These are phyloP conservation scores for Clistopyga incitator DNA, from an alignment of 2,888 invertebrate species.

Conservation along the genomic window DNA sequence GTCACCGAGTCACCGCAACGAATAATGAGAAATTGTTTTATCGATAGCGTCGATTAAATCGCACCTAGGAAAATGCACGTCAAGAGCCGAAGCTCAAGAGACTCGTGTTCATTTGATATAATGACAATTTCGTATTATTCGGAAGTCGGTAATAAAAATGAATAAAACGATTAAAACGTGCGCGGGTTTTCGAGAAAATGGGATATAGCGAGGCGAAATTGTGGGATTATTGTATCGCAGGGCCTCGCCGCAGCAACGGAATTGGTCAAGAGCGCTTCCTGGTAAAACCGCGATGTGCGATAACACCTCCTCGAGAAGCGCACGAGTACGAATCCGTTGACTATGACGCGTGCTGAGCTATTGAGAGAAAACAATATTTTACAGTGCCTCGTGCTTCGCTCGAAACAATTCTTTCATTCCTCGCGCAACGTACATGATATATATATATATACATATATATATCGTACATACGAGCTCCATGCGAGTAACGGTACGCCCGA, in stretches of 20 bases:
- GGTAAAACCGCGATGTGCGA: slow-evolving; percentile 7
- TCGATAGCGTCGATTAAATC: no score
- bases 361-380: slow-evolving; percentile 15
- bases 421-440: not conserved
- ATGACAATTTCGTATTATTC: no score
- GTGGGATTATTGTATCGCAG: not conserved
- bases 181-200: not conserved
- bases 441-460: no score
- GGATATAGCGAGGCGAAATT: not conserved
- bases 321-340: not conserved
- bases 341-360: slow-evolving; percentile 7
- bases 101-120: no score
- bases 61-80: no score
- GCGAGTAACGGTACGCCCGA: slow-evolving; percentile 6
- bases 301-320: slow-evolving; percentile 1
- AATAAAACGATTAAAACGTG: not conserved
- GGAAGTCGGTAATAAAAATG: not conserved
- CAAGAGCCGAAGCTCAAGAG: no score
- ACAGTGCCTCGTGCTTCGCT: slow-evolving; percentile 24
- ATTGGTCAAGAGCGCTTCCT: slow-evolving; percentile 4
- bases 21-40: no score
- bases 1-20: not conserved
- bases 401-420: slow-evolving; percentile 37
- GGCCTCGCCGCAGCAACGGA: not conserved
- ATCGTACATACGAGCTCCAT: not conserved